These are phyloP conservation scores for Acanthococcus lagerstroemiae DNA, from an alignment of 2,888 invertebrate species.

Conservation along the genomic window DNA sequence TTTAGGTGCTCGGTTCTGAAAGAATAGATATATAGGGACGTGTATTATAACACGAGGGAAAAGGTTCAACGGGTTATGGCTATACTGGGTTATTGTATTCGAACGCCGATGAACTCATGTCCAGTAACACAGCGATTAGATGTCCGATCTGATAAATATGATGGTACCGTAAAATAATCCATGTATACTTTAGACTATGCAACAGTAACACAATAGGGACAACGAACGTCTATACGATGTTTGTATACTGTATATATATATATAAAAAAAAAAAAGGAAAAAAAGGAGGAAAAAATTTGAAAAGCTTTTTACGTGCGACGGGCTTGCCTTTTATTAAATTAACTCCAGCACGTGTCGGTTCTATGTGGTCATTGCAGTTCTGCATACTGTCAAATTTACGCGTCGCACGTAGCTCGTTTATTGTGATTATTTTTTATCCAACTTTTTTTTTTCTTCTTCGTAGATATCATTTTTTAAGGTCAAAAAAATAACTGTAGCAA, in stretches of 20 bases:
- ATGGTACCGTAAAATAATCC: conserved; percentile 9
- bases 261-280: background rate
- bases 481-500: no score
- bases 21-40: no score
- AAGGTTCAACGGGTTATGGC: no score
- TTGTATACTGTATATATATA: background rate
- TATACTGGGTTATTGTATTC: no score
- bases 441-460: no score
- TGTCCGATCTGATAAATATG: conserved; percentile 21
- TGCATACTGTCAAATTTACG: conserved; percentile 21
- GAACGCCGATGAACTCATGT: no score
- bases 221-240: conserved; percentile 10
- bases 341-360: conserved; percentile 18
- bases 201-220: conserved; percentile 2
- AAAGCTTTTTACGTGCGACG: conserved; percentile 17
- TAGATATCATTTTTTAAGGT: no score
- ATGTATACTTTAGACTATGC: background rate
- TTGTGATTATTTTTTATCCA: no score
- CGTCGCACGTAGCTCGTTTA: no score
- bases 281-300: background rate
- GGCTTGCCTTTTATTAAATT: conserved; percentile 23
- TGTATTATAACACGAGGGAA: no score
- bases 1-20: no score
- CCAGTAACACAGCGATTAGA: conserved; percentile 15
- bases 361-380: conserved; percentile 15